Percentiles rank a stretch among this genome's conserved stretches.
Conservation (phyloP, 2,797 vertebrate genomes). For the Podarcis siculus region DNA sequence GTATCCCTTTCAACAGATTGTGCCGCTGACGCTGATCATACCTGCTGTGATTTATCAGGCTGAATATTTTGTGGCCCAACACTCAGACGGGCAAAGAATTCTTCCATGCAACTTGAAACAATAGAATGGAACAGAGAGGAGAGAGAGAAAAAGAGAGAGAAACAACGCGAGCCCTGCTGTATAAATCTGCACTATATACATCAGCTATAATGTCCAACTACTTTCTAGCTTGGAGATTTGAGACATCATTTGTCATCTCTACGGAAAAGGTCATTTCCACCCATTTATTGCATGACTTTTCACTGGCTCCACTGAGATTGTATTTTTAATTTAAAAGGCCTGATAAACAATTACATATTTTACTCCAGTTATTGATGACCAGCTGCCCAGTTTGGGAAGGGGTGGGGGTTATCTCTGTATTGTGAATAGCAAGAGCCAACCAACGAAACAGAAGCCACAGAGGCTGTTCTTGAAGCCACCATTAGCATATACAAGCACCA, state of each 20-base stretch:
- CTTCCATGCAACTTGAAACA: neutral
- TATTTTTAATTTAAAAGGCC: constrained; percentile 65
- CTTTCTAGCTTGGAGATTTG: constrained; percentile 53
- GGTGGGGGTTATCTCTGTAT: neutral
- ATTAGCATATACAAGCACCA: constrained; percentile 40
- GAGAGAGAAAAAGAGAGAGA: neutral
- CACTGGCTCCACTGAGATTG: constrained; percentile 43
- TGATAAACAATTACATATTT: constrained; percentile 67
- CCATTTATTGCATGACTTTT: constrained; percentile 48
- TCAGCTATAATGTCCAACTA: constrained; percentile 57
- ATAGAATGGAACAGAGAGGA: neutral
- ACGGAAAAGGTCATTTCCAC: constrained; percentile 62
- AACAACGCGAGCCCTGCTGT: neutral
- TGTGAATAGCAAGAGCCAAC: constrained; percentile 17
- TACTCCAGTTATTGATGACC: constrained; percentile 55
- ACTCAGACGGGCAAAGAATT: neutral
- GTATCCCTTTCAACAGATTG: neutral
- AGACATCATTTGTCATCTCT: constrained; percentile 65
- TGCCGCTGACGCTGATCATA: neutral
- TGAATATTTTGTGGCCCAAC: neutral
- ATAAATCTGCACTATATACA: constrained; percentile 14
- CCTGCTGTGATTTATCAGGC: neutral
- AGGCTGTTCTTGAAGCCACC: constrained; percentile 19
- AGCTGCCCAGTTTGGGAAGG: neutral
- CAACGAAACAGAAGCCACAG: constrained; percentile 15